These are phyloP conservation scores for Charadrius vociferus DNA, from an alignment of 2,113 vertebrate species.

Conservation along the genomic window DNA sequence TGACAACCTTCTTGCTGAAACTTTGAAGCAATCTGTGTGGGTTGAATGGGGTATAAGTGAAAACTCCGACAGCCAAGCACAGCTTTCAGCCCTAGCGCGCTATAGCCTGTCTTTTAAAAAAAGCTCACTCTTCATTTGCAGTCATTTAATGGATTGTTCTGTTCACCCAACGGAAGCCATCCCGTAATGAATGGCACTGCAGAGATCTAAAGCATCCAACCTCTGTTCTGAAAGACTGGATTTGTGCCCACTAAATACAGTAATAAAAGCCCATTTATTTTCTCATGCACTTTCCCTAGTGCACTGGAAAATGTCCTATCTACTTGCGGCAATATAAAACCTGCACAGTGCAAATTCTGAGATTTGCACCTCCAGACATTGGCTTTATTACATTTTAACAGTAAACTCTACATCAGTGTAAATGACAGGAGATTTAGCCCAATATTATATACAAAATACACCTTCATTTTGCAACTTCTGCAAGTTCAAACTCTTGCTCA, in stretches of 20 bases:
- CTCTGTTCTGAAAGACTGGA: not conserved
- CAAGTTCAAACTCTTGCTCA: not conserved
- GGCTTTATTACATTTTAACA: not conserved
- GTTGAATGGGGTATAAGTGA: not conserved
- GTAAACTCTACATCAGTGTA: not conserved
- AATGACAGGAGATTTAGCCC: not conserved
- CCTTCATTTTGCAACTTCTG: not conserved
- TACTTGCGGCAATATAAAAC: not conserved
- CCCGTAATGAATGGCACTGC: not conserved
- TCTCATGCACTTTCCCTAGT: not conserved
- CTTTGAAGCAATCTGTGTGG: not conserved
- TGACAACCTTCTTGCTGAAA: not conserved
- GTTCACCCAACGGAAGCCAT: not conserved
- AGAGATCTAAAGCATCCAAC: not conserved
- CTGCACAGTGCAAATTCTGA: not conserved
- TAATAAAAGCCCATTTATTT: slow-evolving; percentile 29
- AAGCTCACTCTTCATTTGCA: not conserved
- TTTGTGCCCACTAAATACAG: not conserved
- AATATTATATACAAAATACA: not conserved
- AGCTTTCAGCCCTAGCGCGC: not conserved
- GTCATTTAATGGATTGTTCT: not conserved
- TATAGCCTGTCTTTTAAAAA: not conserved
- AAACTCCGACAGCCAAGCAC: not conserved
- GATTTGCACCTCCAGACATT: not conserved
- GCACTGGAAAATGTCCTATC: not conserved